These are phyloP conservation scores for Eupsilia transversa DNA, from an alignment of 2,888 invertebrate genomes.

Conservation along the genomic window DNA sequence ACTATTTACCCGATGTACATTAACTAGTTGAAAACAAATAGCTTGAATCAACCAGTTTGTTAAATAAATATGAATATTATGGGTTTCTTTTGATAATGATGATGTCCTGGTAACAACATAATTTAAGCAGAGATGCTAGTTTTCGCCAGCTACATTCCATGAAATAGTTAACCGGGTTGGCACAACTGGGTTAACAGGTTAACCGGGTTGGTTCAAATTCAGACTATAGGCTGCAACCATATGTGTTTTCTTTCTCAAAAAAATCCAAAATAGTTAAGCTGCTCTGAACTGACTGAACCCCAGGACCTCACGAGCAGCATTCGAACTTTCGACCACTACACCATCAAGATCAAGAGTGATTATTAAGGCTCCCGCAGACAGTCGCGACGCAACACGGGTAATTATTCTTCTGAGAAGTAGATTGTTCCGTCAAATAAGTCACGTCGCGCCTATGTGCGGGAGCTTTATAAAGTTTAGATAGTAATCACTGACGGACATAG, in stretches of 20 bases:
- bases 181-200: too few relatives aligned
- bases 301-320: neutral
- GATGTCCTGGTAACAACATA: neutral
- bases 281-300: neutral
- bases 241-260: neutral
- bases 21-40: slow-evolving; percentile 2
- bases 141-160: neutral
- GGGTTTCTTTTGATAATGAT: too few relatives aligned
- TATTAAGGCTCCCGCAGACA: too few relatives aligned
- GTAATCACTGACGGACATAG: neutral
- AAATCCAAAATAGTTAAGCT: neutral
- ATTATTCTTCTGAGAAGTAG: too few relatives aligned
- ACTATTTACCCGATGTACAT: slow-evolving; percentile 6
- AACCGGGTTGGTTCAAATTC: neutral
- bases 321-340: neutral
- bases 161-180: neutral
- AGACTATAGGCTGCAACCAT: neutral
- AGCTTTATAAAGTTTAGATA: too few relatives aligned
- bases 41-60: slow-evolving; percentile 6
- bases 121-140: neutral
- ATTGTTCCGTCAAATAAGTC: too few relatives aligned
- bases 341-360: neutral
- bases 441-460: too few relatives aligned
- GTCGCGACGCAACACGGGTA: too few relatives aligned
- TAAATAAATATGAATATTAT: slow-evolving; percentile 9